These are phyloP conservation scores for Liolophura sinensis DNA, from an alignment of 1,140 invertebrate species.

Conservation along the genomic window DNA sequence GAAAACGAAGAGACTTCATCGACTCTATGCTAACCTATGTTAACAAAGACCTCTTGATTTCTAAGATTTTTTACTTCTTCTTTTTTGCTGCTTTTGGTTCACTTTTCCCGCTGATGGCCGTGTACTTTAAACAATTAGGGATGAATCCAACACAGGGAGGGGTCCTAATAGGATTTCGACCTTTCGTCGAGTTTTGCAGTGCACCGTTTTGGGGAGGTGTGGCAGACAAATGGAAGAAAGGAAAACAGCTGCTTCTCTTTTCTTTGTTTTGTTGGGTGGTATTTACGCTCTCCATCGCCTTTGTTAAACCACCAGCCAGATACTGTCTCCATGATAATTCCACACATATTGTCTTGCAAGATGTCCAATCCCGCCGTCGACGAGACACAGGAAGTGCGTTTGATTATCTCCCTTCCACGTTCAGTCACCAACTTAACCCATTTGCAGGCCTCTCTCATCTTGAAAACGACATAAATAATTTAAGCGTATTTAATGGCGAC, in stretches of 20 bases:
- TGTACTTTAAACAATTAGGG: constrained; percentile 98
- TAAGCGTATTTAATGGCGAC: too few species aligned
- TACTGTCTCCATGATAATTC: constrained; percentile 80
- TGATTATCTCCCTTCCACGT: too few species aligned
- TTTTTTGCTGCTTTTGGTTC: constrained; percentile 99
- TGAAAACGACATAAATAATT: too few species aligned
- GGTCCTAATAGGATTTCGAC: constrained; percentile 73
- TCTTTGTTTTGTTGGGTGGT: constrained; percentile 94
- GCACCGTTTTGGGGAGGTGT: constrained; percentile 97
- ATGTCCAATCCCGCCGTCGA: constrained; percentile 12
- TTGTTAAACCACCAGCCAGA: constrained; percentile 89
- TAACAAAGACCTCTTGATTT: constrained; percentile 50
- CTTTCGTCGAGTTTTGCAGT: constrained; percentile 96
- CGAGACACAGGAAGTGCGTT: neutral
- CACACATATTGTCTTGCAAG: constrained; percentile 63
- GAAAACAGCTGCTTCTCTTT: constrained; percentile 78
- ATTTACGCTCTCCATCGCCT: constrained; percentile 93
- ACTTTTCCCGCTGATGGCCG: constrained; percentile 95
- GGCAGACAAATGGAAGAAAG: constrained; percentile 72
- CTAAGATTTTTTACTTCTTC: constrained; percentile 90
- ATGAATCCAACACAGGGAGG: constrained; percentile 97
- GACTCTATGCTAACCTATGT: constrained; percentile 49
- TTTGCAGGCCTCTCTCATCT: too few species aligned
- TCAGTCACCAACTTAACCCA: too few species aligned
- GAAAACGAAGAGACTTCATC: constrained; percentile 40